phyloP scores from a whole-genome alignment of 2,888 invertebrate species.

The Nomada ferruginata region DNA sequence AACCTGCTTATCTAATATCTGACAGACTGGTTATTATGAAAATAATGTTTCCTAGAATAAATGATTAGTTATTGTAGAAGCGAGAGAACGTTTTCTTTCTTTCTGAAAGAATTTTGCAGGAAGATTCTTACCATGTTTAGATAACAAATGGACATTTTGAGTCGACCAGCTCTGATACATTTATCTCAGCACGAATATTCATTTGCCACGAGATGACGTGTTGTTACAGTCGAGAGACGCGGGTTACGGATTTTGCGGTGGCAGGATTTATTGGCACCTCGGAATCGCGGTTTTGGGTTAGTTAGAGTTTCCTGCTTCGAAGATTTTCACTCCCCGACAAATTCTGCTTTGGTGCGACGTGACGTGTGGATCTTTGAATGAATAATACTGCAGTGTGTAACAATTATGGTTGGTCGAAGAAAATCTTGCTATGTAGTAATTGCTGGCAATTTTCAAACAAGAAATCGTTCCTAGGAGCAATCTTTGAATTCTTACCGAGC shows the following conservation, averaged over 20 bases:
- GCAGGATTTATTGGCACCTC: not conserved
- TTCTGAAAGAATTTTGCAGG: too few species aligned
- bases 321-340: not conserved
- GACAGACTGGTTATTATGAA: too few species aligned
- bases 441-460: not conserved
- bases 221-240: not conserved
- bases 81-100: too few species aligned
- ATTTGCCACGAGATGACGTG: conserved; percentile 13
- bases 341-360: not conserved
- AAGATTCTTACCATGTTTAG: too few species aligned
- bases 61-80: too few species aligned
- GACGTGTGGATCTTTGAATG: not conserved
- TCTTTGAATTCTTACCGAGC: too few species aligned
- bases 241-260: not conserved
- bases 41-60: too few species aligned
- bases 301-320: conserved; percentile 4
- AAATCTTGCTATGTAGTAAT: not conserved
- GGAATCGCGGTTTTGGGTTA: conserved; percentile 10
- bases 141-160: not conserved
- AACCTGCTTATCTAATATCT: too few species aligned
- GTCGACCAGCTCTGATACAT: not conserved
- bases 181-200: not conserved
- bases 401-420: not conserved
- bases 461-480: too few species aligned
- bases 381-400: not conserved